These are phyloP conservation scores for Phylloscopus trochilus DNA, from an alignment of 2,113 vertebrate genomes.

Conservation along the genomic window DNA sequence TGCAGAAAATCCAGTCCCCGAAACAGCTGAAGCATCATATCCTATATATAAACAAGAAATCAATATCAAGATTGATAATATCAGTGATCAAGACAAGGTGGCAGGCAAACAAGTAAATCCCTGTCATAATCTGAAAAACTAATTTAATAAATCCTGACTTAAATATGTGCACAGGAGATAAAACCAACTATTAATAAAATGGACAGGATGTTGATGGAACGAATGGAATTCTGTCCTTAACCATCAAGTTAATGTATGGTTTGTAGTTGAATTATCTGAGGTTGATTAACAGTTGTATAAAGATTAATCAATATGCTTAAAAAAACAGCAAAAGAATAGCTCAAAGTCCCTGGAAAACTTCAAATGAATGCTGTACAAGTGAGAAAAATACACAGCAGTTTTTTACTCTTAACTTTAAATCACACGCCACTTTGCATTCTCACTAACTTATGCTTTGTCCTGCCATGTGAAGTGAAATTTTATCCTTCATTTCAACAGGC, in stretches of 20 bases:
- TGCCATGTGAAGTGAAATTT: not conserved
- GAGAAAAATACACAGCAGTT: not conserved
- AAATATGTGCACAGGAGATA: not conserved
- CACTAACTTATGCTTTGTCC: not conserved
- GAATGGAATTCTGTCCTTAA: not conserved
- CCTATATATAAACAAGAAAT: constrained; percentile 70
- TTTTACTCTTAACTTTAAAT: not conserved
- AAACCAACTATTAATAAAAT: not conserved
- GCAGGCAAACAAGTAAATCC: not conserved
- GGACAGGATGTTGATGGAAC: not conserved
- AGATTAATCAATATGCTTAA: not conserved
- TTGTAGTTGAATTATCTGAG: not conserved
- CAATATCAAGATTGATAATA: not conserved
- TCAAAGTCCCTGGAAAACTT: not conserved
- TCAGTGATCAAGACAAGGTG: not conserved
- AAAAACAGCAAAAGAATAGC: not conserved
- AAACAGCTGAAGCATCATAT: constrained; percentile 99
- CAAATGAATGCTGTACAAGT: not conserved
- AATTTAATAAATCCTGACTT: not conserved
- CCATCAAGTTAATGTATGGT: not conserved
- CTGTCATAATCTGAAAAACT: not conserved
- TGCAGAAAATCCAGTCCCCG: constrained; percentile 97
- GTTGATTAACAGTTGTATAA: not conserved
- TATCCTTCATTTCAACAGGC: not conserved
- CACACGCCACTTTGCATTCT: not conserved